These are phyloP conservation scores for Perca fluviatilis DNA, from an alignment of 2,113 vertebrate genomes.

Conservation along the genomic window DNA sequence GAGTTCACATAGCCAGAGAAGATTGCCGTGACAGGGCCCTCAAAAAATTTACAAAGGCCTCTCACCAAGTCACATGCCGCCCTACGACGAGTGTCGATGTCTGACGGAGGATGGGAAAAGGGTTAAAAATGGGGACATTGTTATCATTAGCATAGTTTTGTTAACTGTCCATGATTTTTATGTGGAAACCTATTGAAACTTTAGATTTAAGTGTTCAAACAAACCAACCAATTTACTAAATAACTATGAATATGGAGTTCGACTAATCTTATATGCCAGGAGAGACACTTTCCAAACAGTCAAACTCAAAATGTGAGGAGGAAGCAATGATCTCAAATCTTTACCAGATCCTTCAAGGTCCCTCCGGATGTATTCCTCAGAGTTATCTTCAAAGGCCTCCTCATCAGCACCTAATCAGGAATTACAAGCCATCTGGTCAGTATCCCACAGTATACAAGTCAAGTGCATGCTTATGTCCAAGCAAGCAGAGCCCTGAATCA, in stretches of 20 bases:
- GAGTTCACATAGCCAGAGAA: conserved; percentile 99
- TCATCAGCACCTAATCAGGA: conserved; percentile 93
- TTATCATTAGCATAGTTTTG: neutral
- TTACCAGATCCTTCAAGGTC: conserved; percentile 99
- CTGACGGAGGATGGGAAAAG: conserved; percentile 71
- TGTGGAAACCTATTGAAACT: neutral
- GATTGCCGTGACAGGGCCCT: conserved; percentile 96
- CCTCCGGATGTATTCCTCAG: conserved; percentile 97
- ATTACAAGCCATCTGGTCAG: conserved; percentile 32
- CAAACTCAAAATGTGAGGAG: neutral
- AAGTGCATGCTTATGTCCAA: neutral
- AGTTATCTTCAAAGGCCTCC: conserved; percentile 99
- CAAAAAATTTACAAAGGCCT: conserved; percentile 97
- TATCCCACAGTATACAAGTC: neutral
- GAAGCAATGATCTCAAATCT: neutral
- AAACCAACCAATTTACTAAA: neutral
- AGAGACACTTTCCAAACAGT: neutral
- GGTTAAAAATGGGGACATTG: neutral
- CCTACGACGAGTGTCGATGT: conserved; percentile 97
- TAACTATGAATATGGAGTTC: neutral
- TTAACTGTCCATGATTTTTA: neutral
- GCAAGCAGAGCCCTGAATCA: neutral
- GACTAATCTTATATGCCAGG: neutral
- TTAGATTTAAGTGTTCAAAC: neutral
- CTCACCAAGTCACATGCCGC: conserved; percentile 97